A percentile compares a stretch with the other conserved stretches of the same genome.
phyloP scores from a whole-genome alignment of 2,797 vertebrate genomes.

The Crenichthys baileyi region DNA sequence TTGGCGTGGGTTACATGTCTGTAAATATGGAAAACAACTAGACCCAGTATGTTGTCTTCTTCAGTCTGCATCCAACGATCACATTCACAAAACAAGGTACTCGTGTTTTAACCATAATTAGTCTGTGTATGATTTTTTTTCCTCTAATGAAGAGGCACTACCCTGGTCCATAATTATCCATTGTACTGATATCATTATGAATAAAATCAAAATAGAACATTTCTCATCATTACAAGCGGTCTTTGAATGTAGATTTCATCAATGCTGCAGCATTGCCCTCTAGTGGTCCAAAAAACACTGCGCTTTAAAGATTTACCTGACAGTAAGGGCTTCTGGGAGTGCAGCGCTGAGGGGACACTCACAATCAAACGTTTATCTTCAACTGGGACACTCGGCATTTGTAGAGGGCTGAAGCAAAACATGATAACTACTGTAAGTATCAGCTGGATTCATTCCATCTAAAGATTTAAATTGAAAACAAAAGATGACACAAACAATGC shows the following conservation, averaged over 20 bases:
- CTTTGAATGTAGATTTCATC: constrained; percentile 15
- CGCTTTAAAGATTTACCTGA: constrained; percentile 78
- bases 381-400: constrained; percentile 63
- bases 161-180: neutral
- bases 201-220: neutral
- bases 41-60: neutral
- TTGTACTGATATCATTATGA: neutral
- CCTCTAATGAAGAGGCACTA: neutral
- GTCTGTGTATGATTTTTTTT: neutral
- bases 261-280: constrained; percentile 71
- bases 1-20: constrained; percentile 1
- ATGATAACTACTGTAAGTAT: neutral
- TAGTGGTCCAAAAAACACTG: constrained; percentile 53
- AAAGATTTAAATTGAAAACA: neutral
- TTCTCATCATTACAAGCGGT: constrained; percentile 14
- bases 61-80: neutral
- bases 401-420: constrained; percentile 72
- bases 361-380: constrained; percentile 88
- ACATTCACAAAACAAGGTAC: constrained; percentile 4
- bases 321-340: constrained; percentile 96
- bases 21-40: neutral
- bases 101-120: neutral
- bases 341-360: constrained; percentile 91
- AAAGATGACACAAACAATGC: neutral
- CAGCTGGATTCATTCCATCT: neutral